Evolutionary conservation across 1,140 invertebrate species (phyloP), one percentile per base, ranked within the genome.

Genomic region (Goniozus legneri): DNA sequence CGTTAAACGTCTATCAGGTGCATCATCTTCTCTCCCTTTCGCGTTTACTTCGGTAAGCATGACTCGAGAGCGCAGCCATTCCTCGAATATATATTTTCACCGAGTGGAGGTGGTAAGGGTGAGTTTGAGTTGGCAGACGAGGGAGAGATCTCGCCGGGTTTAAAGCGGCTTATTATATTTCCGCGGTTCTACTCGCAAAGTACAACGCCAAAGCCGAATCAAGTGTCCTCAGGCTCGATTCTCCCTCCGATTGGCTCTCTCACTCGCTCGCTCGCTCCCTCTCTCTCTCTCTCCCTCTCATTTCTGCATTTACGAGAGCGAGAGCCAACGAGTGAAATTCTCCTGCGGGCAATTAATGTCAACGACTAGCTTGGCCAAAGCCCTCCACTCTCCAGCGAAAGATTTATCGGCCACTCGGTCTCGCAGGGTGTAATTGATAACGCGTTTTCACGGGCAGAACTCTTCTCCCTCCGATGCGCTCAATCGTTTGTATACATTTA

Each of bases 1-100:
- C 54, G 67, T 73, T 72, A 72, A 63, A 35, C 42, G 57, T 58
- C 56, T 50, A 44, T 58, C 41, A 60, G 59, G 57, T 41, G 30
- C 34, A 44, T 30, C 47, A 30, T 44, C 36, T 55, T 56, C 44
- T 46, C 22, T 53, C 45, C 36, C 34, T 43, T 30, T 50, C 51
- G 14, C 52, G 34, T 50, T 48, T 47, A 44, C 44, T 58, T 42
- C 59, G 44, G n/a, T n/a, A n/a, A n/a, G n/a, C 18, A 24, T 31
- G 13, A 22, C 27, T 31, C 40, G 15, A 8, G 21, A 12, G 10
- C 12, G 24, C 24, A 44, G 19, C 19, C 13, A 20, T 41, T 14
- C 13, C n/a, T n/a, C n/a, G n/a, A n/a, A n/a, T n/a, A n/a, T n/a
- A n/a, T n/a, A n/a, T n/a, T n/a, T n/a, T n/a, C n/a, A n/a, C n/a